phyloP scores from a whole-genome alignment of 2,113 vertebrate species.

The Sterrhoptilus dennistouni region DNA sequence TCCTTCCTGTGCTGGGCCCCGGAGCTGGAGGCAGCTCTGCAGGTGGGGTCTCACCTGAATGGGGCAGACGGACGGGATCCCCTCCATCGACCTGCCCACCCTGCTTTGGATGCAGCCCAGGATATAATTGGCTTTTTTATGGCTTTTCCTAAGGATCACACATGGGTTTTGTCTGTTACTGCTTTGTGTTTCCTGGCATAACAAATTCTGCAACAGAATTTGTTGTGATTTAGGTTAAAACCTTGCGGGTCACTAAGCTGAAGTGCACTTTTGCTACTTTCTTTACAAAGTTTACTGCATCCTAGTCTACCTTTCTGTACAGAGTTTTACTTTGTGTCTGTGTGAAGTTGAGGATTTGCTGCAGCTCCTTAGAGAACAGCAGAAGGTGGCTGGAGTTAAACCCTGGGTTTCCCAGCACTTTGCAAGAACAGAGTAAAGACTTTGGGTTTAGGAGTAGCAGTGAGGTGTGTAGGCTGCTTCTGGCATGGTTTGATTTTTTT shows the following conservation, averaged over 20 bases:
- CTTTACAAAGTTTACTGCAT: background rate
- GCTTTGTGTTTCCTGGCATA: background rate
- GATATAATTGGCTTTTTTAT: background rate
- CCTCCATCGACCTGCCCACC: fast-evolving
- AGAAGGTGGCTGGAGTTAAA: background rate
- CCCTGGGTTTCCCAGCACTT: background rate
- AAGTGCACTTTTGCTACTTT: background rate
- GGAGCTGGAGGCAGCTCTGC: background rate
- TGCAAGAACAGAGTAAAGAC: background rate
- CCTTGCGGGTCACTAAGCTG: background rate
- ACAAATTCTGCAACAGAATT: background rate
- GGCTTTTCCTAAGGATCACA: background rate
- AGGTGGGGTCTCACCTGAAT: background rate
- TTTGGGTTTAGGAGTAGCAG: background rate
- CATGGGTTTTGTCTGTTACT: background rate
- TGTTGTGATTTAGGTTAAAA: background rate
- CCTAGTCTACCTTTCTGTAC: fast-evolving
- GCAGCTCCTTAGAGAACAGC: background rate
- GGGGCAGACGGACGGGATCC: background rate
- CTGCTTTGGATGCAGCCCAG: background rate
- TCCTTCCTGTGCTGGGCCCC: background rate
- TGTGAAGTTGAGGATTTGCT: background rate
- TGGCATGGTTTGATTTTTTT: background rate
- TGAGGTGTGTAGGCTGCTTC: background rate
- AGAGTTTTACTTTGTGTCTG: background rate